Conservation (phyloP, 2,113 vertebrate genomes). For the Turnix velox region DNA sequence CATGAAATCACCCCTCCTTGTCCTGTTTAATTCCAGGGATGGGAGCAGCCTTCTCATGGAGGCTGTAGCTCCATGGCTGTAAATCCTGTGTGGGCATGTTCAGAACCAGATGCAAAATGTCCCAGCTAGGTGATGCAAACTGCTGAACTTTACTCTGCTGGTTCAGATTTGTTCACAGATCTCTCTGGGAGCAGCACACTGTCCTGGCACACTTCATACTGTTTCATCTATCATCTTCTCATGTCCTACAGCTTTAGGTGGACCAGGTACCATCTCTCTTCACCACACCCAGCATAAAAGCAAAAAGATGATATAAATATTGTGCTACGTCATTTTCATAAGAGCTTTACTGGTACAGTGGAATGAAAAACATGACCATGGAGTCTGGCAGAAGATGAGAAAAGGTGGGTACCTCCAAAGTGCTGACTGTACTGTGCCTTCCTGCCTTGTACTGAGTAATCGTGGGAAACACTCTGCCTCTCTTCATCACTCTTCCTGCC, state of each 20-base stretch:
- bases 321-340: background rate
- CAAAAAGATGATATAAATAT: background rate
- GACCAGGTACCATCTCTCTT: background rate
- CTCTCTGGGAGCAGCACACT: background rate
- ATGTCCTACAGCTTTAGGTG: background rate
- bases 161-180: background rate
- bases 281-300: background rate
- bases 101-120: background rate
- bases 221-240: background rate
- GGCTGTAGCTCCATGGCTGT: background rate
- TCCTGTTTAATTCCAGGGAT: background rate
- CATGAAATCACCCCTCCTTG: background rate
- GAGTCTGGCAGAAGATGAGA: background rate
- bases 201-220: background rate
- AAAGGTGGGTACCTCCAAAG: background rate
- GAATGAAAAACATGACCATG: background rate
- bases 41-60: background rate
- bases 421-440: background rate
- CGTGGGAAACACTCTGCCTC: background rate
- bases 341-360: background rate
- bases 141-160: background rate
- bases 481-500: background rate
- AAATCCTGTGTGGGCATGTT: background rate
- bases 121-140: background rate
- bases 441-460: rapidly evolving